Evolutionary conservation across 2,113 vertebrate genomes (phyloP), one percentile per base, ranked within the genome.

Genomic region (Platycercus adscitus): DNA sequence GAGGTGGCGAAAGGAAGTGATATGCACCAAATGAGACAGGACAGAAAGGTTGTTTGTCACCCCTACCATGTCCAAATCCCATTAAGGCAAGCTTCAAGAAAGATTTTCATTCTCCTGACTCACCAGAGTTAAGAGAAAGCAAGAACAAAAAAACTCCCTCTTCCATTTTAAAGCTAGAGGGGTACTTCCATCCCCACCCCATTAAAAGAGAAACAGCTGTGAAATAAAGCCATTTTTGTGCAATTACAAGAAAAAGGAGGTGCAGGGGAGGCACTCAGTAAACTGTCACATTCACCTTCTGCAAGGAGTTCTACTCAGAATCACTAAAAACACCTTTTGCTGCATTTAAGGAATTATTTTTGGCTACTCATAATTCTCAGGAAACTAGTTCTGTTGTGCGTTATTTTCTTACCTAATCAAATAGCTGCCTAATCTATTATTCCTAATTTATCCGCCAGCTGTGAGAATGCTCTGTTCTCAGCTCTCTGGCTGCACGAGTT

Each of bases 161-260:
- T 43, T 5, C 3, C 37, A 75, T 64, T 84, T 82, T 53, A 60
- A 71, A 88, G 19, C 13, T 25, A 68, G 18, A 70, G 4, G 2
- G 9, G 11, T 25, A 61, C 37, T 71, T 69, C 56, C 3, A 72
- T 31, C 41, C 41, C 35, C 10, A 35, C 3, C 7, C 12, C 37
- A 60, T 3, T 5, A 46, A 33, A 29, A 17, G 29, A 76, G 52
- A 29, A 89, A 41, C 6, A 79, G 19, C n/a, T 50, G 15, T n/a
- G 85, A 60, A 89, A 68, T 17, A 79, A 53, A 82, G 5, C 9
- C 9, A 17, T 18, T 84, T 70, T n/a, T 49, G 49, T 33, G 19
- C 29, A 31, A 33, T 0, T 0, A 9, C 9, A 50, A 28, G 44
- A 19, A 44, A 70, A 63, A 20, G 0, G 2, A 6, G 4, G 1